Percentiles rank a stretch among this genome's conserved stretches.
phyloP scores from a whole-genome alignment of 2,113 vertebrate genomes.

The Ardeotis arabs region DNA sequence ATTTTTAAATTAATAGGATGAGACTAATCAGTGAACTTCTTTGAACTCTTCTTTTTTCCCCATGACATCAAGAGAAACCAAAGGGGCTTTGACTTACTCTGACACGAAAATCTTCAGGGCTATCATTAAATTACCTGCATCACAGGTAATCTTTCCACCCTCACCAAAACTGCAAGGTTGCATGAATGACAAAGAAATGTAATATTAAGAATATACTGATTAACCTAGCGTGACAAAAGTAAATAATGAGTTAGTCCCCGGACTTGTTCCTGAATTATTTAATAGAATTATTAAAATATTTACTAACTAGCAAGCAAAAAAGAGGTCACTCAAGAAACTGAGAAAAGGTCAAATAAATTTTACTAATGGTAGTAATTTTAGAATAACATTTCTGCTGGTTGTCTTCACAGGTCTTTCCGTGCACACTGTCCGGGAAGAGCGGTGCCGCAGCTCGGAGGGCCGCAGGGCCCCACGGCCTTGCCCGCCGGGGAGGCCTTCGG shows the following conservation, averaged over 20 bases:
- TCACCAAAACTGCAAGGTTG: background rate
- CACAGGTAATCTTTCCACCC: background rate
- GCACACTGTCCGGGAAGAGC: too few species aligned
- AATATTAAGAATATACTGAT: accelerated
- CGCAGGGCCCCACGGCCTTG: background rate
- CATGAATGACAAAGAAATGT: background rate
- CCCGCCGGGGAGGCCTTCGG: too few species aligned
- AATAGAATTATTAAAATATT: background rate
- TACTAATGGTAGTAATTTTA: background rate
- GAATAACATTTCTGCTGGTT: accelerated
- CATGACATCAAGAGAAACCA: background rate
- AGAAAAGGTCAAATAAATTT: background rate
- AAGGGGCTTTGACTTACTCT: background rate
- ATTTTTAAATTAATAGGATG: background rate
- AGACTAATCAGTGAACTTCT: background rate
- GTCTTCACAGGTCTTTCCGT: accelerated
- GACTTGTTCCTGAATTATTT: too few species aligned
- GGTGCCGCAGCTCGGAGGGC: too few species aligned
- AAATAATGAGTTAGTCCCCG: background rate
- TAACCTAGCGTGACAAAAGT: background rate
- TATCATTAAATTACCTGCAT: background rate
- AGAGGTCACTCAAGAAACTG: background rate
- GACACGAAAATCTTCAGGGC: background rate
- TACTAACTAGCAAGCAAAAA: background rate
- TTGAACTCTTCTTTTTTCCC: background rate